These are phyloP conservation scores for Melozone crissalis DNA, from an alignment of 2,113 vertebrate genomes.

Conservation along the genomic window DNA sequence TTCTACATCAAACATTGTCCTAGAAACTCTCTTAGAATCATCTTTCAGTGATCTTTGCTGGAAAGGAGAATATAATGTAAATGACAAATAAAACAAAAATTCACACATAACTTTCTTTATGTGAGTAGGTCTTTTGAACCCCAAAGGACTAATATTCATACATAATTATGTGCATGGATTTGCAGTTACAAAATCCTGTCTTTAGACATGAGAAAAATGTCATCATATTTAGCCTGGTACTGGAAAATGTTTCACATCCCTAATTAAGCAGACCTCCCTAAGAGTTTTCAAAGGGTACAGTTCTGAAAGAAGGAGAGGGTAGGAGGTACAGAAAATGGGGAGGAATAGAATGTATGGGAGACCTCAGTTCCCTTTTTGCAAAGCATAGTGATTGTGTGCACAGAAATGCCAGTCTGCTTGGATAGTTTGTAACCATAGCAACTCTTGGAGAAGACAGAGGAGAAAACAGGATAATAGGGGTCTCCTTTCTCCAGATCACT, in stretches of 20 bases:
- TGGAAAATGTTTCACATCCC: background rate
- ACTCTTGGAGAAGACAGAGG: background rate
- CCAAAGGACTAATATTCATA: background rate
- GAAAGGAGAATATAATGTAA: background rate
- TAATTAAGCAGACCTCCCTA: background rate
- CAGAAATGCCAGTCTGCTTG: background rate
- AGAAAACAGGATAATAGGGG: background rate
- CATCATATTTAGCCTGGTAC: background rate
- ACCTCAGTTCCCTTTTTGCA: background rate
- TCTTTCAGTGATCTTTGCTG: background rate
- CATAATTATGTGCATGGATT: background rate
- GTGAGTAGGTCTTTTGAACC: background rate
- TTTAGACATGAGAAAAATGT: background rate
- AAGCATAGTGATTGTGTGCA: background rate
- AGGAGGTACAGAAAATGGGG: background rate
- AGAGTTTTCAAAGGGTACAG: background rate
- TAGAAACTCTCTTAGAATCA: background rate
- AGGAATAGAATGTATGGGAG: background rate
- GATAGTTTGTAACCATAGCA: constrained; percentile 34
- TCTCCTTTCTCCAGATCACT: background rate
- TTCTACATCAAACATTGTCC: background rate
- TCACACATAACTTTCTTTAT: background rate
- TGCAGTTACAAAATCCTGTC: background rate
- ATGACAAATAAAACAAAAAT: background rate
- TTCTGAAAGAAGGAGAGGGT: background rate